Evolutionary conservation across 2,113 vertebrate genomes (phyloP).

Genomic region (Egretta garzetta): DNA sequence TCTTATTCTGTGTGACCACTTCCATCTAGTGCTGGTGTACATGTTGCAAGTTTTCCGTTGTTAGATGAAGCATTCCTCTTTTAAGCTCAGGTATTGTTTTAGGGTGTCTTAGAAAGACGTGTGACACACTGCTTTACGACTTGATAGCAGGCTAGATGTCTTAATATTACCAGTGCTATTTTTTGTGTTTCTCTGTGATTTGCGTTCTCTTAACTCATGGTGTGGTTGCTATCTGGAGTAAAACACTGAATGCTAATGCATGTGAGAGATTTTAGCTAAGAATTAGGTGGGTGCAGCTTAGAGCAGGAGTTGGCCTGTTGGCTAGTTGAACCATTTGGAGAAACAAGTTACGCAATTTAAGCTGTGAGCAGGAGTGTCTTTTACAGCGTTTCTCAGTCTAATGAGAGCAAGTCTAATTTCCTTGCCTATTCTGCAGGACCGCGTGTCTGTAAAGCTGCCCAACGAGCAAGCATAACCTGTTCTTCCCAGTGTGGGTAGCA

Average conservation of each 20-base stretch:
- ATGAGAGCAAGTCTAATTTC: conserved; percentile 5
- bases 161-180: neutral
- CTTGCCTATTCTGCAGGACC: neutral
- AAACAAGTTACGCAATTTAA: neutral
- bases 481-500: neutral
- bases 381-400: neutral
- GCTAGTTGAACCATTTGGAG: neutral
- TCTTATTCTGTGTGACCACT: neutral
- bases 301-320: neutral
- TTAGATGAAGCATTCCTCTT: neutral
- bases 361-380: neutral
- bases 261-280: neutral
- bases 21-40: neutral
- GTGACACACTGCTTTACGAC: neutral
- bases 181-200: neutral
- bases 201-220: neutral
- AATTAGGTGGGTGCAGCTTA: neutral
- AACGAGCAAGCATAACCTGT: neutral
- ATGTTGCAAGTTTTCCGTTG: neutral
- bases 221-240: neutral
- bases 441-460: neutral
- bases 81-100: neutral
- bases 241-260: neutral
- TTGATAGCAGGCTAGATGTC: neutral
- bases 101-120: neutral